Evolutionary conservation across 2,797 vertebrate genomes (phyloP), one percentile per base, ranked within the genome.

Genomic region (Setipinna tenuifilis): DNA sequence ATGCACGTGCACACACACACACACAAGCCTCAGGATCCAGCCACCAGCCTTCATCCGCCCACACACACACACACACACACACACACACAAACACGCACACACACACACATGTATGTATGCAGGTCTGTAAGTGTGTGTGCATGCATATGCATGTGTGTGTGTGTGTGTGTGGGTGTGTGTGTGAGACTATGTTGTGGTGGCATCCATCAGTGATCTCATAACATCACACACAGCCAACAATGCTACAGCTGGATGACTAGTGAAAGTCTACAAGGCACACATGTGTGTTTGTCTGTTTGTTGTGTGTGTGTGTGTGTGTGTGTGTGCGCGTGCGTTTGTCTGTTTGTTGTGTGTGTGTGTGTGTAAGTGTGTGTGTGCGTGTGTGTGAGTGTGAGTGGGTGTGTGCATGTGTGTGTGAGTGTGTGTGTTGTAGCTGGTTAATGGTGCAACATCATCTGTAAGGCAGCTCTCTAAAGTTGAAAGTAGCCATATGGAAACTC

Each of bases 401-500:
- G 6, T 88, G 12, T 61, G n/a, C 31, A 19, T 62, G 82, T 35
- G 82, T 83, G n/a, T 81, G 62, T 59, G 80, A 35, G 82, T 80
- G 46, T 57, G 48, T 35, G 81, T 54, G 48, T 41, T 41, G 2
- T 41, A 5, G 50, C 50, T 54, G 50, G 50, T 54, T 54, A 3
- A 54, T 54, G 50, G 50, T 54, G 50, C 50, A 54, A 54, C 50
- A 54, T 54, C 2, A 54, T 54, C 2, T 54, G 2, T 9, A 14
- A 9, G 50, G 50, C 50, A 14, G 50, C 50, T 54, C 50, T 54
- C 50, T 54, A 9, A 54, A 54, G 50, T 54, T 7, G 3, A 9
- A 9, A 14, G 7, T 7, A 3, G 90, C 90, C 91, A 90, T 89
- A 87, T 93, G 92, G 94, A 92, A 88, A 92, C 86, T 89, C 86